Conservation (phyloP, 2,113 vertebrate genomes). For the Malurus alboscapulatus region DNA sequence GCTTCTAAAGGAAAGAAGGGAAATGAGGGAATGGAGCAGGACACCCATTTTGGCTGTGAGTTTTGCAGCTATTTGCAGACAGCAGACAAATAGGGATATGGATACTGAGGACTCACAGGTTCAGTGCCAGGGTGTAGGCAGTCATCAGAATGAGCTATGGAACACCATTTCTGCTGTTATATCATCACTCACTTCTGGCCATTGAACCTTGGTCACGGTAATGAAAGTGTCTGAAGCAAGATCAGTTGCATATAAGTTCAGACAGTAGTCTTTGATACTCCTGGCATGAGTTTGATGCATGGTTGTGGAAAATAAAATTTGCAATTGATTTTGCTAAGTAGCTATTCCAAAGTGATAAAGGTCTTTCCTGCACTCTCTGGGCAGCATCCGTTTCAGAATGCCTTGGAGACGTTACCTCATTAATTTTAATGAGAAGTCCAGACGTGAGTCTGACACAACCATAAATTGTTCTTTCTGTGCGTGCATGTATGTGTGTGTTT, state of each 20-base stretch:
- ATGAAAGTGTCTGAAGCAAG: neutral
- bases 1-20: neutral
- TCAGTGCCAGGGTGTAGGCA: neutral
- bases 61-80: neutral
- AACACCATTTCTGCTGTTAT: neutral
- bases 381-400: constrained; percentile 55
- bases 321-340: constrained; percentile 8
- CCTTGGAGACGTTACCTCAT: constrained; percentile 69
- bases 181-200: neutral
- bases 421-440: constrained; percentile 73
- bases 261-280: neutral
- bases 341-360: constrained; percentile 13
- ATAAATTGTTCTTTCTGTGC: constrained; percentile 64
- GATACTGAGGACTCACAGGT: neutral
- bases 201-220: neutral
- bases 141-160: neutral
- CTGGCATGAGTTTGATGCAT: neutral
- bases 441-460: constrained; percentile 62
- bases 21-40: neutral
- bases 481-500: neutral
- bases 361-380: neutral
- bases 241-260: neutral
- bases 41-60: neutral
- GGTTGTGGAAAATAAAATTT: neutral
- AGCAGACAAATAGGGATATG: neutral